Evolutionary conservation across 2,797 vertebrate species (phyloP).

Genomic region (Oryzias sinensis): DNA sequence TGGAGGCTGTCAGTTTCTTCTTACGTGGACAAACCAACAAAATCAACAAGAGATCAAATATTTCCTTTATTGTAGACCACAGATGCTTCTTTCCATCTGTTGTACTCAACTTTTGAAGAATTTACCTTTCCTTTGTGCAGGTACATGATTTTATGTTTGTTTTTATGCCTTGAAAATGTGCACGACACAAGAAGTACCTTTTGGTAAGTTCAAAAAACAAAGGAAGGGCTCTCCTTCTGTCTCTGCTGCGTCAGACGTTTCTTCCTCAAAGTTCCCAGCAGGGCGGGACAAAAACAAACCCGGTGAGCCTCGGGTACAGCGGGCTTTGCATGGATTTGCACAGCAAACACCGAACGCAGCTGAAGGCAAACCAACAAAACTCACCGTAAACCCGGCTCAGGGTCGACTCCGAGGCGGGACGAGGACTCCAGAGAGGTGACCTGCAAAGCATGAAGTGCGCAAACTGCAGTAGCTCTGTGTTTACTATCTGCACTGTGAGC

Average conservation of each 20-base stretch:
- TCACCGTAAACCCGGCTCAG: constrained; percentile 71
- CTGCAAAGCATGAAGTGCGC: constrained; percentile 93
- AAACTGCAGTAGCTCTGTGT: constrained; percentile 90
- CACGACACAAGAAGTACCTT: no score
- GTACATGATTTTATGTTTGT: no score
- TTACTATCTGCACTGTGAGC: constrained; percentile 99
- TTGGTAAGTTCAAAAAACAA: no score
- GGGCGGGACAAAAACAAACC: constrained; percentile 10
- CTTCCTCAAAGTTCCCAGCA: constrained; percentile 30
- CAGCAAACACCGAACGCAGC: constrained; percentile 83
- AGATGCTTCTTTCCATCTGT: no score
- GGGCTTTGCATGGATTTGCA: constrained; percentile 99
- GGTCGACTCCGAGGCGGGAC: neutral
- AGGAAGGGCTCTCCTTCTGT: no score
- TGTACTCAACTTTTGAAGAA: no score
- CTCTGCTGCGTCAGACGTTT: constrained; percentile 4
- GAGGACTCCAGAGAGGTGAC: constrained; percentile 57
- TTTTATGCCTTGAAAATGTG: no score
- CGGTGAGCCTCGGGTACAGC: constrained; percentile 66
- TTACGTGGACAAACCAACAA: no score
- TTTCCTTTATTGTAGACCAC: no score
- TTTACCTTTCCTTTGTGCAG: no score
- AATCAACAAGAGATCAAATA: no score
- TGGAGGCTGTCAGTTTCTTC: no score
- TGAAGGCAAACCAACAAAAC: constrained; percentile 98